Evolutionary conservation across 2,888 invertebrate species (phyloP).

Genomic region (Lithophane ornitopus): DNA sequence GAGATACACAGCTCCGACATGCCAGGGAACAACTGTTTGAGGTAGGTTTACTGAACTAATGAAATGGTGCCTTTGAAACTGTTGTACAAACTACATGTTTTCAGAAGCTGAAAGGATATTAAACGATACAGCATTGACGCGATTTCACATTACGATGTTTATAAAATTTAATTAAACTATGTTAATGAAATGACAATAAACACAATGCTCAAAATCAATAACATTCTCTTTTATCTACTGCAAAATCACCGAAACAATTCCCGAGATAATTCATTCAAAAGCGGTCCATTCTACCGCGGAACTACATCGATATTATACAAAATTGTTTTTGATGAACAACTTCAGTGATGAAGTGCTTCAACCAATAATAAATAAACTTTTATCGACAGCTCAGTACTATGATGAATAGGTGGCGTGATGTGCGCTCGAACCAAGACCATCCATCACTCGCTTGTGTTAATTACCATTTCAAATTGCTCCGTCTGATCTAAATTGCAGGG

Average conservation of each 20-base stretch:
- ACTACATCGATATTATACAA: constrained; percentile 34
- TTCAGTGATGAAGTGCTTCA: constrained; percentile 66
- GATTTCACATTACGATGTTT: constrained; percentile 9
- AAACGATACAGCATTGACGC: neutral
- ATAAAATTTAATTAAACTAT: constrained; percentile 15
- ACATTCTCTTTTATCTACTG: constrained; percentile 11
- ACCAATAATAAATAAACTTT: constrained; percentile 70
- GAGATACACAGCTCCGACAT: constrained; percentile 96
- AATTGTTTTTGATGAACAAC: constrained; percentile 58
- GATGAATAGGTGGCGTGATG: constrained; percentile 74
- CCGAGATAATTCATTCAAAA: constrained; percentile 39
- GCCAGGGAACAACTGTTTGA: constrained; percentile 96
- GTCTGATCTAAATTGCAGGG: constrained; percentile 76
- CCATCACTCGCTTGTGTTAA: constrained; percentile 82
- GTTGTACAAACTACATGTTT: constrained; percentile 3
- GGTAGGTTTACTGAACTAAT: constrained; percentile 81
- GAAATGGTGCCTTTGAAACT: constrained; percentile 29
- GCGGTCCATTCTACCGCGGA: neutral
- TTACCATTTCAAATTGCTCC: constrained; percentile 85
- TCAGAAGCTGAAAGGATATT: neutral
- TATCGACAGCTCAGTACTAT: constrained; percentile 71
- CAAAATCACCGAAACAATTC: constrained; percentile 18
- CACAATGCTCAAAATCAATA: constrained; percentile 21
- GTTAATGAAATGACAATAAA: constrained; percentile 11
- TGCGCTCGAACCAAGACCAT: constrained; percentile 70